Percentiles rank a stretch among this genome's conserved stretches.
Conservation (phyloP, 2,888 invertebrate species). For the Megalurothrips usitatus region DNA sequence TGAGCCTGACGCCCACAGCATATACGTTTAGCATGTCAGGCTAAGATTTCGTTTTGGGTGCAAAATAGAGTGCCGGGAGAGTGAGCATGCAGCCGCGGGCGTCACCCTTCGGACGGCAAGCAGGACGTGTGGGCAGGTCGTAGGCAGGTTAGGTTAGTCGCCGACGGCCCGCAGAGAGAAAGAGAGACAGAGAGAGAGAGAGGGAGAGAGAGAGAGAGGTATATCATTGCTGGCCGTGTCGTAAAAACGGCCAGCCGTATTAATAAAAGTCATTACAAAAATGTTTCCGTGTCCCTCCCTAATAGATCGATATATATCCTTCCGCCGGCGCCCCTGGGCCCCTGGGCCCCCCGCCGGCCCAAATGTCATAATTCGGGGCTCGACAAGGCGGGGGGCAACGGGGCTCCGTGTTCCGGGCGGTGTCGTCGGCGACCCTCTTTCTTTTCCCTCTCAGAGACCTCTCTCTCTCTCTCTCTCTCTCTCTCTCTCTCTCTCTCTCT, state of each 20-base stretch:
- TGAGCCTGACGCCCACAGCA: no score
- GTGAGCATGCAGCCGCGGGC: no score
- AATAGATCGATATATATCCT: constrained; percentile 23
- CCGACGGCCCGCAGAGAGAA: no score
- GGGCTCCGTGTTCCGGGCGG: background rate
- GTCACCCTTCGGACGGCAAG: no score
- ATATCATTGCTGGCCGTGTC: constrained; percentile 3
- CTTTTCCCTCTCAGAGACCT: background rate
- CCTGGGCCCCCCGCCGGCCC: background rate
- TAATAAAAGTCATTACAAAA: constrained; percentile 25
- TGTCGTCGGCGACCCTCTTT: background rate
- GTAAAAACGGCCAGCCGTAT: constrained; percentile 4
- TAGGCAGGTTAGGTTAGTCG: no score
- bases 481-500: no score
- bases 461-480: background rate
- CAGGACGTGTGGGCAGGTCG: no score
- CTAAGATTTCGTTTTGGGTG: no score
- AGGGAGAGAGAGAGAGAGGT: no score
- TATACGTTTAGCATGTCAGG: no score
- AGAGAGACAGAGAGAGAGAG: no score
- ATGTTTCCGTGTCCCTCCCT: constrained; percentile 16
- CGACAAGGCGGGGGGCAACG: background rate
- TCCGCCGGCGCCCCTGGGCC: background rate
- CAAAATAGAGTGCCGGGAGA: no score
- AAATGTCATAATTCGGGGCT: constrained; percentile 8